Percentiles rank a stretch among this genome's conserved stretches.
These are phyloP conservation scores for Emmelina monodactyla DNA, from an alignment of 2,888 invertebrate species.

Conservation along the genomic window DNA sequence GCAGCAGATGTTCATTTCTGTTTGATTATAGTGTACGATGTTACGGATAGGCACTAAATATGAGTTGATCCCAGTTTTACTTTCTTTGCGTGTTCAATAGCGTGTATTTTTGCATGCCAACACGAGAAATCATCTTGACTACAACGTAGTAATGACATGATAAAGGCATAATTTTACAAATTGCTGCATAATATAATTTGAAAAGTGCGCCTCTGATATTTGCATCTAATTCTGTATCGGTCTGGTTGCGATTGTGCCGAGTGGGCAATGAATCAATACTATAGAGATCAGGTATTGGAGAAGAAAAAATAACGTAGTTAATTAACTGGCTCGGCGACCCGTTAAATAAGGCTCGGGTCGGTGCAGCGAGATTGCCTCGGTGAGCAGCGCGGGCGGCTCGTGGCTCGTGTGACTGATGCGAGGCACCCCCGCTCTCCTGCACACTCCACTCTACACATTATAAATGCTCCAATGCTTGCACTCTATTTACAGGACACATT, in stretches of 20 bases:
- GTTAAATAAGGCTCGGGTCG: conserved; percentile 39
- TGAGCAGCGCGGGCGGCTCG: conserved; percentile 23
- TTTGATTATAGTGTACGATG: too few species aligned
- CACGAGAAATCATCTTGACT: conserved; percentile 1
- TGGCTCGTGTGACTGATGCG: conserved; percentile 16
- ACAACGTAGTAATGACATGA: conserved; percentile 1
- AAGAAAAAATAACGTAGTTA: conserved; percentile 27
- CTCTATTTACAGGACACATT: neutral
- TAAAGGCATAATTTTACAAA: neutral
- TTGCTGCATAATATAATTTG: neutral
- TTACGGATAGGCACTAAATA: too few species aligned
- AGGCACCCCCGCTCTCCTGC: neutral
- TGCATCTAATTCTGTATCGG: too few species aligned
- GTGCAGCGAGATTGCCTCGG: conserved; percentile 40
- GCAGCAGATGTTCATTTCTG: neutral
- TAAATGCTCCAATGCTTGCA: conserved; percentile 1
- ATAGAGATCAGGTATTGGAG: neutral
- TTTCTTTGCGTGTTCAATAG: neutral
- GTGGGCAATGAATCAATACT: neutral
- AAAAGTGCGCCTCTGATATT: too few species aligned
- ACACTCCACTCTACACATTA: conserved; percentile 2
- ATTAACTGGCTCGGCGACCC: conserved; percentile 44
- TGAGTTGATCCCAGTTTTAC: too few species aligned
- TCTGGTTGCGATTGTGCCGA: too few species aligned
- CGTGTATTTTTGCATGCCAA: neutral